These are phyloP conservation scores for Larimichthys polyactis DNA, from an alignment of 2,113 vertebrate genomes.

Conservation along the genomic window DNA sequence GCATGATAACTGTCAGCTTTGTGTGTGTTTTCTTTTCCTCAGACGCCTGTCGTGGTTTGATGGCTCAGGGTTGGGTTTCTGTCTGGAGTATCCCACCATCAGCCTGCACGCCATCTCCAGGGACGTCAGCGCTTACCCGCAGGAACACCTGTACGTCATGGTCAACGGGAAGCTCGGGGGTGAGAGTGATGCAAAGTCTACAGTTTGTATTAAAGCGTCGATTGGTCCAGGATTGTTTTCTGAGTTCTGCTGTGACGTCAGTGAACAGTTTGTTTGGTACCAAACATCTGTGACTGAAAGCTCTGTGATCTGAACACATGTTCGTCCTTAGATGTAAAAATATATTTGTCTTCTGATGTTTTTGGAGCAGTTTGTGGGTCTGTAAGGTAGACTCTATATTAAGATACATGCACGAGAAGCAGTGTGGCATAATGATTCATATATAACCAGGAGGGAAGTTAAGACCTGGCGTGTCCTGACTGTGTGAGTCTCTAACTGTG, in stretches of 20 bases:
- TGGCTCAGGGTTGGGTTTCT: slow-evolving; percentile 92
- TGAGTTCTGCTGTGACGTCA: too few species aligned
- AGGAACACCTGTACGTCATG: slow-evolving; percentile 97
- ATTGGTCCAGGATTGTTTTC: too few species aligned
- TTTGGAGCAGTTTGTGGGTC: too few species aligned
- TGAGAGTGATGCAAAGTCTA: slow-evolving; percentile 64
- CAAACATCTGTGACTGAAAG: too few species aligned
- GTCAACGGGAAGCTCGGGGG: slow-evolving; percentile 92
- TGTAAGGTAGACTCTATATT: too few species aligned
- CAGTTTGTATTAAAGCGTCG: not conserved
- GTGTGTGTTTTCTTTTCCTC: not conserved
- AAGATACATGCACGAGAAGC: too few species aligned
- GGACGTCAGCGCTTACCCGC: slow-evolving; percentile 89
- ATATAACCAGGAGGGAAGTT: not conserved
- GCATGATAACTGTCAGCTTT: not conserved
- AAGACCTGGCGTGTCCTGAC: not conserved
- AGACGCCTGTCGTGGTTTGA: slow-evolving; percentile 95
- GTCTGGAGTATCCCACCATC: slow-evolving; percentile 94
- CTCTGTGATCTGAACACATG: too few species aligned
- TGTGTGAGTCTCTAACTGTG: not conserved
- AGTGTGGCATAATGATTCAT: not conserved
- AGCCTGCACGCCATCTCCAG: slow-evolving; percentile 95
- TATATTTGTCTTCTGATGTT: too few species aligned
- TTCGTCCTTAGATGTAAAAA: too few species aligned
- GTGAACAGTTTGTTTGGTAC: too few species aligned